Percentiles rank a stretch among this genome's conserved stretches.
Evolutionary conservation across 1,140 invertebrate genomes (phyloP).

Genomic region (Muscidifurax raptorellus): DNA sequence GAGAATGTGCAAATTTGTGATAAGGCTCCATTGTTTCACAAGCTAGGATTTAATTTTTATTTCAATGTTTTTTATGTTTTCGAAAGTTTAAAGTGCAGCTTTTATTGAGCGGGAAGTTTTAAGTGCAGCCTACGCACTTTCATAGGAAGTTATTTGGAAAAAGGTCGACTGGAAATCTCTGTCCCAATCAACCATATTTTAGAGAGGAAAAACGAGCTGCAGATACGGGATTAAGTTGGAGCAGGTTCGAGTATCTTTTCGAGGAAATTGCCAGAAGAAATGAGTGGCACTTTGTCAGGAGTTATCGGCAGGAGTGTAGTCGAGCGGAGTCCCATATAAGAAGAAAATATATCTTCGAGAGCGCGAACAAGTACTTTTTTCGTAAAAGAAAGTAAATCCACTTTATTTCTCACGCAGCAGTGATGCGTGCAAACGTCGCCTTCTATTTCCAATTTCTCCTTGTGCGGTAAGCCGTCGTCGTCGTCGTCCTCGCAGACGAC

Average conservation of each 20-base stretch:
- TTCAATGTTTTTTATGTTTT: neutral
- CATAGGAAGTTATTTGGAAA: no score
- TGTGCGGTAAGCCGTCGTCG: no score
- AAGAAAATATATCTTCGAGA: neutral
- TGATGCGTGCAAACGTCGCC: neutral
- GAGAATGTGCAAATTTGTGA: no score
- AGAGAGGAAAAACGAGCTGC: neutral
- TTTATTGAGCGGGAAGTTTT: neutral
- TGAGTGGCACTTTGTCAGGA: neutral
- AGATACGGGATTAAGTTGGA: neutral
- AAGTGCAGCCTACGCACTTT: neutral
- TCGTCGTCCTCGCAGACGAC: no score
- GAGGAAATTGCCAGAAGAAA: neutral
- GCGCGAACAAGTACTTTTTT: neutral
- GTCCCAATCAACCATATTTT: slow-evolving; percentile 21
- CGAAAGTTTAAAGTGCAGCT: neutral
- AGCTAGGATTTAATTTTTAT: neutral
- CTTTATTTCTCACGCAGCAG: neutral
- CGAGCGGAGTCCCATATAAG: neutral
- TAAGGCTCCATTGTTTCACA: neutral
- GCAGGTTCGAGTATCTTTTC: no score
- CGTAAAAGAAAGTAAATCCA: neutral
- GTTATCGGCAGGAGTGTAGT: neutral
- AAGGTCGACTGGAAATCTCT: neutral
- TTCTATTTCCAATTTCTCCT: slow-evolving; percentile 14